Percentiles rank a stretch among this genome's conserved stretches.
These are phyloP conservation scores for Plectus sambesii DNA, from an alignment of 1,140 invertebrate genomes.

Conservation along the genomic window DNA sequence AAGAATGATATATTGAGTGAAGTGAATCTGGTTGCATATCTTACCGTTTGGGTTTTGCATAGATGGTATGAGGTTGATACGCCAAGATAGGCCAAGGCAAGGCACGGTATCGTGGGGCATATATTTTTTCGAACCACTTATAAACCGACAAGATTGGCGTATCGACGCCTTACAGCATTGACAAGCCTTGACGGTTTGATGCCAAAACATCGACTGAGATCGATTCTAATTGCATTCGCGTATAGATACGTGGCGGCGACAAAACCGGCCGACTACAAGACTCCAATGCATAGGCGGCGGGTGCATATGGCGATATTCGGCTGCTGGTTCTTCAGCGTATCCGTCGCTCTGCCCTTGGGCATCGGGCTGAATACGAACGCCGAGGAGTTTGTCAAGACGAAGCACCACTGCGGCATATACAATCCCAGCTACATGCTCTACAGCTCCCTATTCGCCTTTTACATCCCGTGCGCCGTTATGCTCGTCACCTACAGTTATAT, in stretches of 20 bases:
- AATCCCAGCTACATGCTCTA: slow-evolving; percentile 37
- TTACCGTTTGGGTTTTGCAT: no score
- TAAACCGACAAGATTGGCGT: no score
- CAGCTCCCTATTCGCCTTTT: slow-evolving; percentile 42
- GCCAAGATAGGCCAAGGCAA: no score
- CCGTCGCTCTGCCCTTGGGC: slow-evolving; percentile 36
- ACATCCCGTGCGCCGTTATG: slow-evolving; percentile 42
- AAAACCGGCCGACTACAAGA: slow-evolving; percentile 45
- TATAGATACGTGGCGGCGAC: slow-evolving; percentile 44
- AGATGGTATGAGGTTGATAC: no score
- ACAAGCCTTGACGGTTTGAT: no score
- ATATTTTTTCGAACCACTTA: no score
- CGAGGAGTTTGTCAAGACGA: slow-evolving; percentile 21
- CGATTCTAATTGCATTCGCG: no score
- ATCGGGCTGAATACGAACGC: slow-evolving; percentile 30
- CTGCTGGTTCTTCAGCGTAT: slow-evolving; percentile 41
- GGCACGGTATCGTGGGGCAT: no score
- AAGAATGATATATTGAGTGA: no score
- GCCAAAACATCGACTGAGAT: no score
- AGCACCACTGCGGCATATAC: slow-evolving; percentile 44
- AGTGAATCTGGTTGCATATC: no score
- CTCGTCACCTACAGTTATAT: slow-evolving; percentile 42
- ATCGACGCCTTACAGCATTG: no score
- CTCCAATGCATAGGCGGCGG: slow-evolving; percentile 36
- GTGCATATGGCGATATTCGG: slow-evolving; percentile 40